These are phyloP conservation scores for Pristis pectinata DNA, from an alignment of 2,797 vertebrate species.

Conservation along the genomic window DNA sequence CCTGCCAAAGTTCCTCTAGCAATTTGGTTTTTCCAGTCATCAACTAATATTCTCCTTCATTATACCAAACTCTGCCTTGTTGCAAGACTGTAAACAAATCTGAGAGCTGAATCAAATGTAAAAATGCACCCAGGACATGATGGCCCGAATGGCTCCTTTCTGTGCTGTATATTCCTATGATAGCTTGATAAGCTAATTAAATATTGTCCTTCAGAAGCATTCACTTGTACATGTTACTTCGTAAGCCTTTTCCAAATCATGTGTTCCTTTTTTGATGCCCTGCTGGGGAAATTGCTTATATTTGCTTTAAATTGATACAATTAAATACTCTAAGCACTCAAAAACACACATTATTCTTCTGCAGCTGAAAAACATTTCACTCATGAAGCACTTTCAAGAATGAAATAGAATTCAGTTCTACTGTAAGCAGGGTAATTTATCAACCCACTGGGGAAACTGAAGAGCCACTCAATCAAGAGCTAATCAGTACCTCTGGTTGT, in stretches of 20 bases:
- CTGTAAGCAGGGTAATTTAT: background rate
- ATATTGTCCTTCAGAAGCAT: background rate
- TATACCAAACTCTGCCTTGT: background rate
- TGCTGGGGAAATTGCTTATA: background rate
- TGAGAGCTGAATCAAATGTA: background rate
- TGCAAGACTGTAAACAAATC: background rate
- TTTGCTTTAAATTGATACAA: background rate
- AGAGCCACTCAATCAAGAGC: background rate
- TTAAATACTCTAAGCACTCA: background rate
- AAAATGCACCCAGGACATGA: too few species aligned
- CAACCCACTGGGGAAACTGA: background rate
- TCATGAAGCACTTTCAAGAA: background rate
- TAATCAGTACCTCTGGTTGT: background rate
- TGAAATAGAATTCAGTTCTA: background rate
- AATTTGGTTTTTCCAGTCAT: too few species aligned
- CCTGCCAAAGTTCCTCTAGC: too few species aligned
- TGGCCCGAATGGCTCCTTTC: too few species aligned
- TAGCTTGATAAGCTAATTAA: too few species aligned
- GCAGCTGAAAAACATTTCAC: too few species aligned
- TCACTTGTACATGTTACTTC: background rate
- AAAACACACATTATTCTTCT: too few species aligned
- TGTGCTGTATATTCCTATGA: too few species aligned
- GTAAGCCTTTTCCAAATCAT: background rate
- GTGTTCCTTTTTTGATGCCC: background rate
- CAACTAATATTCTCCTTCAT: too few species aligned